Percentiles rank a stretch among this genome's conserved stretches.
Evolutionary conservation across 2,888 invertebrate genomes (phyloP).

Genomic region (Schizaphis graminum): DNA sequence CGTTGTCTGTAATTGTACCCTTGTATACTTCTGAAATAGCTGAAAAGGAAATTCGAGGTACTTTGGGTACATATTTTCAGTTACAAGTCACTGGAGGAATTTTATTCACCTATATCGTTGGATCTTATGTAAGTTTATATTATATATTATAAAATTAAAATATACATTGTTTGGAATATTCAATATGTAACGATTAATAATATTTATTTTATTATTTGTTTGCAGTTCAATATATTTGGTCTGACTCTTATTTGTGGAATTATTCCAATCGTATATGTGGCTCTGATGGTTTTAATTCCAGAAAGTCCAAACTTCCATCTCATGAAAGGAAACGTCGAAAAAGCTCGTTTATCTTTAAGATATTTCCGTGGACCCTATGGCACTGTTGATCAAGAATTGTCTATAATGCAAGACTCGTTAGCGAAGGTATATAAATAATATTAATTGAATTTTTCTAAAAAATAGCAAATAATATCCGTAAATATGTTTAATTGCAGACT

Average conservation of each 20-base stretch:
- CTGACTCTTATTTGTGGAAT: constrained; percentile 79
- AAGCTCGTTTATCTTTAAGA: constrained; percentile 79
- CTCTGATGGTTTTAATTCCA: constrained; percentile 85
- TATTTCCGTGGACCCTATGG: constrained; percentile 82
- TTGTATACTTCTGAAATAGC: constrained; percentile 90
- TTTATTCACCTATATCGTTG: constrained; percentile 81
- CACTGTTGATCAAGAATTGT: constrained; percentile 78
- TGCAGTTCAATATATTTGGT: constrained; percentile 73
- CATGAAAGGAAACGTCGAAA: constrained; percentile 72
- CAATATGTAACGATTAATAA: background rate
- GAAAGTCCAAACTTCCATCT: constrained; percentile 85
- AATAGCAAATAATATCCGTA: background rate
- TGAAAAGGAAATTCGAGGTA: constrained; percentile 85
- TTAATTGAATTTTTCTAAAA: background rate
- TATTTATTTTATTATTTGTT: background rate
- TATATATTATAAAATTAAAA: background rate
- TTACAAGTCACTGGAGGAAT: constrained; percentile 88
- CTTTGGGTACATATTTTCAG: constrained; percentile 89
- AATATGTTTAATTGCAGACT: constrained; percentile 70
- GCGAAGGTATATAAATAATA: constrained; percentile 67
- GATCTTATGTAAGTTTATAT: constrained; percentile 70
- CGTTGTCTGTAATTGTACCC: constrained; percentile 86
- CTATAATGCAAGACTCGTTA: constrained; percentile 75
- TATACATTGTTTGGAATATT: constrained; percentile 70
- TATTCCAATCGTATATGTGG: constrained; percentile 79